These are phyloP conservation scores for Urocynchramus pylzowi DNA, from an alignment of 2,113 vertebrate genomes.

Conservation along the genomic window DNA sequence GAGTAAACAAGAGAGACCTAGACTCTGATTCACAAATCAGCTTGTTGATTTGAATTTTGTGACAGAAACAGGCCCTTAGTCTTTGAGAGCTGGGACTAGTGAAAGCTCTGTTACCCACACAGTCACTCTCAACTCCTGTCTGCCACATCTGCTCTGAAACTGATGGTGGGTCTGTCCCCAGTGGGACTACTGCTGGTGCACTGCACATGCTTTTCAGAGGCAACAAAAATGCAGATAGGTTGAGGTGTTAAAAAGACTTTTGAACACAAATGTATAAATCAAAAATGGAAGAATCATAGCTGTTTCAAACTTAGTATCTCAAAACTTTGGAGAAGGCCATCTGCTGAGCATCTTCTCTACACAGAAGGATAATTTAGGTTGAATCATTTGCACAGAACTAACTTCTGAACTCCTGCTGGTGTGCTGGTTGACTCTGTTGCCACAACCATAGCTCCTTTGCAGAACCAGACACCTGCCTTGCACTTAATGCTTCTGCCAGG, in stretches of 20 bases:
- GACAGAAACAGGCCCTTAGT: neutral
- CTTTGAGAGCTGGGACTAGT: neutral
- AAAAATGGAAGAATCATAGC: neutral
- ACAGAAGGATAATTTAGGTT: neutral
- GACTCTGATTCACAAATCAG: neutral
- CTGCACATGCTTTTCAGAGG: neutral
- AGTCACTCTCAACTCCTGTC: neutral
- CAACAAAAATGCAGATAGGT: neutral
- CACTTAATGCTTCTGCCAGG: neutral
- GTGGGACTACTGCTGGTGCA: neutral
- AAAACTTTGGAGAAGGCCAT: neutral
- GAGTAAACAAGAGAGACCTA: neutral
- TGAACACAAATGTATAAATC: neutral
- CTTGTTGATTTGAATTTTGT: neutral
- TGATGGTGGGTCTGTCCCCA: neutral
- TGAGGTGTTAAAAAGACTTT: neutral
- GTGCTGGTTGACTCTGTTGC: neutral
- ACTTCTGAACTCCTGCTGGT: neutral
- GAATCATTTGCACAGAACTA: neutral
- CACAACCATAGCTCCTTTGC: neutral
- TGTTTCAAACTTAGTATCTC: neutral
- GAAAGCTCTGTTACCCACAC: neutral
- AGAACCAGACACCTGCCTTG: neutral
- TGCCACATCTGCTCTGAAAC: neutral
- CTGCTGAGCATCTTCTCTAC: neutral